Conservation (phyloP, 2,888 invertebrate genomes). For the Nomada ruficornis region DNA sequence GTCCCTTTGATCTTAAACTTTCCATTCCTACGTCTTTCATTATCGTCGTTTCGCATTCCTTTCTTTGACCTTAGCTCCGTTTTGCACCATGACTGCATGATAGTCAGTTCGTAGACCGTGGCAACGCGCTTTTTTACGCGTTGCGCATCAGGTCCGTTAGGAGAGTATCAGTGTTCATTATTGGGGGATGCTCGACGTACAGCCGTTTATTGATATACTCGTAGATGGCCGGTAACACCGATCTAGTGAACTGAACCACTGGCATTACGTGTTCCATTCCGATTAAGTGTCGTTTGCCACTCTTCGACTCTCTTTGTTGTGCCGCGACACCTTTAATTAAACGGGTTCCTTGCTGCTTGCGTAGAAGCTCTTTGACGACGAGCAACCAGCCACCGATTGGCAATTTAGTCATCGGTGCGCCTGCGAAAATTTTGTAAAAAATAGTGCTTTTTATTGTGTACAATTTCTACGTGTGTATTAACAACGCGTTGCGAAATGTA, state of each 20-base stretch:
- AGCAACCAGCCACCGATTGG: constrained; percentile 30
- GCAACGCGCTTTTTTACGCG: constrained; percentile 74
- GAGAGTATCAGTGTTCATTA: constrained; percentile 36
- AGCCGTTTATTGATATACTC: constrained; percentile 58
- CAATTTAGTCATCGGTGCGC: constrained; percentile 37
- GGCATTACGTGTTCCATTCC: too few species aligned
- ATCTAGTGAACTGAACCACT: constrained; percentile 50
- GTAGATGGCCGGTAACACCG: constrained; percentile 38
- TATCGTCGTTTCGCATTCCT: background rate
- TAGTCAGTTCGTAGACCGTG: constrained; percentile 51
- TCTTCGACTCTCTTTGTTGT: constrained; percentile 43
- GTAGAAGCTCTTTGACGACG: constrained; percentile 32
- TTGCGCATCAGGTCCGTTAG: constrained; percentile 64
- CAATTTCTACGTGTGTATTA: background rate
- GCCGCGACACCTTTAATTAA: constrained; percentile 51
- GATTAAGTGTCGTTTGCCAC: constrained; percentile 52
- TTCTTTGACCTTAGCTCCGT: background rate
- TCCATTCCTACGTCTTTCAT: too few species aligned
- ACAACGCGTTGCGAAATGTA: too few species aligned
- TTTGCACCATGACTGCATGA: background rate
- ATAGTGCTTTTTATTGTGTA: background rate
- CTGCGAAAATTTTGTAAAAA: background rate
- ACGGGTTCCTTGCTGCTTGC: constrained; percentile 29
- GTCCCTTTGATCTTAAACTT: too few species aligned
- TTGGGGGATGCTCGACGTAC: constrained; percentile 3